Evolutionary conservation across 2,888 invertebrate species (phyloP).

Genomic region (Clunio marinus): DNA sequence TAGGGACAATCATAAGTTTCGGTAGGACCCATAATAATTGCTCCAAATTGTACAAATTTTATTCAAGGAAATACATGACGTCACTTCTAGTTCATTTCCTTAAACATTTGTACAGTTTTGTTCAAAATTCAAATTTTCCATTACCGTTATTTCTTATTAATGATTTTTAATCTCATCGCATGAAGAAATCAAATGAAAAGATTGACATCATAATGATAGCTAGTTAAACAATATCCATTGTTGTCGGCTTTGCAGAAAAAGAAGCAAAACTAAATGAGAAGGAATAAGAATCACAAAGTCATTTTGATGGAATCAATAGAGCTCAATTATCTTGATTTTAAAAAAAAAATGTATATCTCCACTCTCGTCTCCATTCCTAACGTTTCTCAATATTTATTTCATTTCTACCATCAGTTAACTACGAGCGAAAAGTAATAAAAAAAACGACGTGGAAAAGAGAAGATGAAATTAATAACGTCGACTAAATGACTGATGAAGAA

Average conservation of each 20-base stretch:
- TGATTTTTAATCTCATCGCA: not conserved
- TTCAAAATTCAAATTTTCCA: too few relatives aligned
- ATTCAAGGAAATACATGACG: too few relatives aligned
- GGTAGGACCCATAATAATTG: too few relatives aligned
- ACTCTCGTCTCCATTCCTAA: not conserved
- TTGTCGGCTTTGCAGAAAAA: not conserved
- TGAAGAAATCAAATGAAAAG: not conserved
- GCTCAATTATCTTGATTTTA: conserved; percentile 6
- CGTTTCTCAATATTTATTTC: not conserved
- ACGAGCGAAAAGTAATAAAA: not conserved
- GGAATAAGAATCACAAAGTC: not conserved
- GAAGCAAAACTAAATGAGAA: not conserved
- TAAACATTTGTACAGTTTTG: too few relatives aligned
- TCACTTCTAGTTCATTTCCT: too few relatives aligned
- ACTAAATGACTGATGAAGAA: conserved; percentile 18
- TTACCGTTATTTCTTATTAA: too few relatives aligned
- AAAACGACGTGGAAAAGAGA: not conserved
- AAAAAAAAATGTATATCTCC: not conserved
- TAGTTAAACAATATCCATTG: conserved; percentile 9
- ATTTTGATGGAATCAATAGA: not conserved
- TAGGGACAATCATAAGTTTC: too few relatives aligned
- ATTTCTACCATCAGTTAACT: not conserved
- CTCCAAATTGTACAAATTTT: too few relatives aligned
- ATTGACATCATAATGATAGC: conserved; percentile 7
- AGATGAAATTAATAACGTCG: conserved; percentile 17